Base-by-base conservation (phyloP, 2,113 vertebrate genomes). In the Rhinoderma darwinii region DNA sequence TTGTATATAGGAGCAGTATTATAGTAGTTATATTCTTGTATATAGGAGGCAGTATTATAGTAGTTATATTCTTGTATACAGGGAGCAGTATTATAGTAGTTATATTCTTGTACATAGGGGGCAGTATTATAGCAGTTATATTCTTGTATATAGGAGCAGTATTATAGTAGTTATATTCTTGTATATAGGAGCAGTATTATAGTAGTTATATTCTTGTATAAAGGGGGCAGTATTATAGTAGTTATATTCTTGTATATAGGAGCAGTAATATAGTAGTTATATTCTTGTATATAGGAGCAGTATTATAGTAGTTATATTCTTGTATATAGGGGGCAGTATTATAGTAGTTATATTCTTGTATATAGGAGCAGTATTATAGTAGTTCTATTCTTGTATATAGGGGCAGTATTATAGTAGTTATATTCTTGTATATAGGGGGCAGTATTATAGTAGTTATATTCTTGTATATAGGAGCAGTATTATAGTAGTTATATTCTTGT, bases 361-460 rank as follows among this genome's bases (percentile, higher is more conserved):
- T 4, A 66, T 66, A 66, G 63, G 27, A 17, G 63, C 30, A 66
- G 63, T 66, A 66, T 66, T 66, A 66, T 66, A 66, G 27, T 66
- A 66, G 27, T 66, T 66, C 32, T 66, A 66, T 66, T 66, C 63
- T 66, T 66, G 27, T 66, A 66, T 11, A 66, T 66, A 32, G 56
- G 25, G n/a, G n/a, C n/a, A n/a, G n/a, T n/a, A n/a, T n/a, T n/a
- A n/a, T n/a, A n/a, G n/a, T n/a, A n/a, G n/a, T n/a, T n/a, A n/a
- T n/a, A n/a, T n/a, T n/a, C n/a, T n/a, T n/a, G n/a, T n/a, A n/a
- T n/a, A n/a, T n/a, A n/a, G n/a, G n/a, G 59, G 9, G 59, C 59
- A 61, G n/a, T 61, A 66, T 66, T 66, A 66, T 66, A 66, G 61
- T 66, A 66, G 61, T 66, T 66, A 66, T 66, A 66, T 66, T 66